These are phyloP conservation scores for Amblyjoppa fuscipennis DNA, from an alignment of 2,888 invertebrate species.

Conservation along the genomic window DNA sequence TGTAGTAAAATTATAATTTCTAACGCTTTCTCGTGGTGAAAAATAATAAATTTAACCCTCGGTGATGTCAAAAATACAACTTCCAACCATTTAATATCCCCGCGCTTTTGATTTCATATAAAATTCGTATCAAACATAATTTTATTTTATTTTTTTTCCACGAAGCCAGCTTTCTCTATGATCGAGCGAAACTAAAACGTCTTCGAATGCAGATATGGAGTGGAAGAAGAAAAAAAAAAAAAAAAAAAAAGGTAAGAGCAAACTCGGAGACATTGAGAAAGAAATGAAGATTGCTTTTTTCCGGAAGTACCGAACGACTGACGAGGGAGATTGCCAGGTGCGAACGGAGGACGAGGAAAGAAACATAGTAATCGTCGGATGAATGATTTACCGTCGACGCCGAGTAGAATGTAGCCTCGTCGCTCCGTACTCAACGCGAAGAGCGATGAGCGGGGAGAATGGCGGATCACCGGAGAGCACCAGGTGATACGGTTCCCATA, in stretches of 20 bases:
- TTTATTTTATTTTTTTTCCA: too few species aligned
- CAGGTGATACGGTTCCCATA: conserved; percentile 58
- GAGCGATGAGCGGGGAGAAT: conserved; percentile 28
- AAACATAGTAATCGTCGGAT: conserved; percentile 19
- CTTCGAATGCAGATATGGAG: conserved; percentile 8
- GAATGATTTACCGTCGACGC: conserved; percentile 37
- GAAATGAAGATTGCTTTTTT: conserved; percentile 42
- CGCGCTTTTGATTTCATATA: neutral
- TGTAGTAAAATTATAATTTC: too few species aligned
- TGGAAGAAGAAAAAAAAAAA: neutral
- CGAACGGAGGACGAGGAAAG: neutral
- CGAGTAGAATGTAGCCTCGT: conserved; percentile 27
- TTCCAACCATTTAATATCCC: too few species aligned
- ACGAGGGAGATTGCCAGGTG: neutral
- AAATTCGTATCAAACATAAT: too few species aligned
- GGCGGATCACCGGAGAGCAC: conserved; percentile 18
- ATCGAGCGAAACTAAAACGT: neutral
- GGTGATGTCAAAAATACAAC: too few species aligned
- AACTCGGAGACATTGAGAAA: neutral
- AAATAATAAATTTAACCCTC: too few species aligned
- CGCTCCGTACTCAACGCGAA: conserved; percentile 27
- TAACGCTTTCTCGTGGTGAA: too few species aligned
- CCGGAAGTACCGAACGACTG: conserved; percentile 39
- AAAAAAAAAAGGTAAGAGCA: neutral
- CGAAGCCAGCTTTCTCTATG: too few species aligned